Percentiles rank a stretch among this genome's conserved stretches.
Evolutionary conservation across 2,888 invertebrate species (phyloP).

Genomic region (Linyphia triangularis): DNA sequence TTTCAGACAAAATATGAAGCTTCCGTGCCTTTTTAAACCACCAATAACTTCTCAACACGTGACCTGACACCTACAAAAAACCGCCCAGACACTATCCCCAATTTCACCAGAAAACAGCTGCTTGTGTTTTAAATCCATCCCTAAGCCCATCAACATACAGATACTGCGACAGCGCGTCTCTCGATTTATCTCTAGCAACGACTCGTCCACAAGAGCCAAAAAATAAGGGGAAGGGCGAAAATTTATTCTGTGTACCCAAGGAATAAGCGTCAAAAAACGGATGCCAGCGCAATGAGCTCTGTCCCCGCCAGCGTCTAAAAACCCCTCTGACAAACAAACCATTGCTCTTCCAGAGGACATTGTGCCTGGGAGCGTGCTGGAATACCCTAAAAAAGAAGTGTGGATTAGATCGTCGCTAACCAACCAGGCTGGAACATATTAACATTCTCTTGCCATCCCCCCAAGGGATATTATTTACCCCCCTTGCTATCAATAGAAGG

Average conservation of each 20-base stretch:
- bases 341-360: constrained; percentile 51
- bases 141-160: constrained; percentile 41
- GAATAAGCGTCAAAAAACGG: constrained; percentile 72
- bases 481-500: constrained; percentile 63
- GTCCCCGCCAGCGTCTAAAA: constrained; percentile 43
- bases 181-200: constrained; percentile 53
- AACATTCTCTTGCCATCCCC: constrained; percentile 68
- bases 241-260: constrained; percentile 72
- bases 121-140: constrained; percentile 26
- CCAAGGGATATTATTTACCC: constrained; percentile 63
- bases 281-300: constrained; percentile 55
- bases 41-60: background rate
- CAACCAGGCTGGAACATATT: constrained; percentile 74
- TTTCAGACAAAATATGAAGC: background rate
- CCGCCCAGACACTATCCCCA: background rate
- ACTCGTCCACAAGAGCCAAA: constrained; percentile 27
- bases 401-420: constrained; percentile 71
- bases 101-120: constrained; percentile 19
- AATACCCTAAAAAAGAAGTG: constrained; percentile 67
- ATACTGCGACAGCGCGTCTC: constrained; percentile 20
- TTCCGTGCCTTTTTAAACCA: background rate
- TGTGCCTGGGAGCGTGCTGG: constrained; percentile 62
- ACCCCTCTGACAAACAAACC: constrained; percentile 68
- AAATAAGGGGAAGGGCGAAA: constrained; percentile 32
- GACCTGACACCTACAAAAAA: background rate